Base-by-base conservation (phyloP, 2,113 vertebrate species). In the Hystrix cristata region DNA sequence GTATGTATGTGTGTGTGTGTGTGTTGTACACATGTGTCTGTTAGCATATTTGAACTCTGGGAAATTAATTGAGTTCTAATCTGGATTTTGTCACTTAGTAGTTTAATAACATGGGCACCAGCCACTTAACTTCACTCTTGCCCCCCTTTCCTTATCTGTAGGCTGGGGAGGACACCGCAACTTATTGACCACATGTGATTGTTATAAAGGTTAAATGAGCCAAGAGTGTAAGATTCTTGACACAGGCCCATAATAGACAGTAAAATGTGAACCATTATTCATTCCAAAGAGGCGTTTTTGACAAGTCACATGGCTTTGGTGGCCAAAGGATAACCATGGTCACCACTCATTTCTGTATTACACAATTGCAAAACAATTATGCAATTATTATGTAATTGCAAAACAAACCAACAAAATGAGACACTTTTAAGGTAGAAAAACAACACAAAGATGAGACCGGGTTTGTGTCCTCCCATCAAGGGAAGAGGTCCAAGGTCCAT, bases 251-350 rank as follows among this genome's bases (percentile, higher is more conserved):
- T 6, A 14, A 23, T 0, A 67, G 57, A 53, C 27, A 69, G 1
- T 23, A n/a, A 90, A 69, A 65, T 2, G 11, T 16, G 65, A 38
- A 19, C 53, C 48, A 21, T 90, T 43, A 10, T 27, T 48, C 34
- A 10, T 72, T n/a, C 65, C 11, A 12, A 0, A 16, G 64, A 92
- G 62, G 51, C 38, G 4, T 62, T 80, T 34, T 29, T 59, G 12
- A 14, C 18, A 53, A 96, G 95, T 96, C 97, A 69, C 95, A 83
- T 97, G 97, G 64, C 94, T 87, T 96, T 97, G 95, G 96, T 16
- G 59, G 98, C 97, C 93, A 23, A 15, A 51, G 2, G 5, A 59
- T n/a, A 84, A 5, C 3, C 43, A 18, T 0, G 0, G 7, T 27
- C 15, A 16, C 1, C 9, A 21, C 25, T 91, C 16, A 14, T 64